These are phyloP conservation scores for Tuta absoluta DNA, from an alignment of 2,888 invertebrate species.

Conservation along the genomic window DNA sequence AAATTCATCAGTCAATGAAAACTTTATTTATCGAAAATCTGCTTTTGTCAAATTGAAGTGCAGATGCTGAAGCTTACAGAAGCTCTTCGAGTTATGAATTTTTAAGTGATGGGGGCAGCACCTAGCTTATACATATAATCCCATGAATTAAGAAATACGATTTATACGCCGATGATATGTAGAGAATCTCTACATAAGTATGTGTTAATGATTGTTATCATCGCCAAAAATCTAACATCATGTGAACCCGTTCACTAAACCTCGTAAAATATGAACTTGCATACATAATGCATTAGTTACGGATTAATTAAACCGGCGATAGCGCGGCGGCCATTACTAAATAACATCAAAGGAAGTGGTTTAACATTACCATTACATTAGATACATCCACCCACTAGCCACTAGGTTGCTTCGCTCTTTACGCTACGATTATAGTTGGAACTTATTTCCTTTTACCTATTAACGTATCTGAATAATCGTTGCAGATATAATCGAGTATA, in stretches of 20 bases:
- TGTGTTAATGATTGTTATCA: not conserved
- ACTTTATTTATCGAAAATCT: no score
- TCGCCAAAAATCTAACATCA: not conserved
- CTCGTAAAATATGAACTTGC: constrained; percentile 29
- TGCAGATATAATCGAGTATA: not conserved
- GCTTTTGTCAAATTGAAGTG: no score
- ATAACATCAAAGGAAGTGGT: constrained; percentile 22
- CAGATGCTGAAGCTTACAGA: no score
- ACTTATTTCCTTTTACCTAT: not conserved
- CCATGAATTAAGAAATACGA: no score
- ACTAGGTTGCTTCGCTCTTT: not conserved
- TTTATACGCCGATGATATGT: no score
- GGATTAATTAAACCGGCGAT: constrained; percentile 38
- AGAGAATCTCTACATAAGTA: not conserved
- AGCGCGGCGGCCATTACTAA: constrained; percentile 13
- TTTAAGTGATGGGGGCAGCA: no score
- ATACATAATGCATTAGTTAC: constrained; percentile 40
- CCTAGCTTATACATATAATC: no score
- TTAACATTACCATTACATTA: constrained; percentile 10
- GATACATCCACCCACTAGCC: not conserved
- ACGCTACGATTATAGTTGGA: not conserved
- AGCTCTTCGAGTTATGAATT: no score
- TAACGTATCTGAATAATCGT: not conserved
- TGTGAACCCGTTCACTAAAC: constrained; percentile 4
- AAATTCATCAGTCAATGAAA: no score